Percentiles rank a stretch among this genome's conserved stretches.
Evolutionary conservation across 1,140 invertebrate genomes (phyloP).

Genomic region (Onthophagus taurus): DNA sequence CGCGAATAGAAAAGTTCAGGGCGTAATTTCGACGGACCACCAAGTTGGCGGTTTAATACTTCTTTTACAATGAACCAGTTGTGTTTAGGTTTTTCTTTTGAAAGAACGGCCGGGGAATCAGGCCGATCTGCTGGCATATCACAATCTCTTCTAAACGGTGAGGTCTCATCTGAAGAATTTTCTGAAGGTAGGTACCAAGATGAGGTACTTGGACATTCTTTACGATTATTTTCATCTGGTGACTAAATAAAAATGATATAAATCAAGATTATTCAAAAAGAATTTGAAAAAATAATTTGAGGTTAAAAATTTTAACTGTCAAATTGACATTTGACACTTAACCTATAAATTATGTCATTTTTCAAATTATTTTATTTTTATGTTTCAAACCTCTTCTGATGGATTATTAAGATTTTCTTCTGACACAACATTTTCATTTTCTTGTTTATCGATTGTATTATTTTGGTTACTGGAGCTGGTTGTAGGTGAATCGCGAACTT

Average conservation of each 20-base stretch:
- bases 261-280: slow-evolving; percentile 5
- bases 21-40: slow-evolving; percentile 40
- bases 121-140: slow-evolving; percentile 38
- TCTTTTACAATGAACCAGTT: slow-evolving; percentile 56
- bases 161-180: slow-evolving; percentile 24
- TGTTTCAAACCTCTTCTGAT: no score
- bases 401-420: slow-evolving; percentile 9
- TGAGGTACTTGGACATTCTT: background rate
- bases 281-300: no score
- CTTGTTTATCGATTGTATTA: background rate
- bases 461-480: no score
- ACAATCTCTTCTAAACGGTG: slow-evolving; percentile 32
- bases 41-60: slow-evolving; percentile 51
- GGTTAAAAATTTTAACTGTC: slow-evolving; percentile 13
- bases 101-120: slow-evolving; percentile 43
- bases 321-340: slow-evolving; percentile 12
- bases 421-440: background rate
- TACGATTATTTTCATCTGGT: background rate
- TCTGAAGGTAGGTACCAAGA: slow-evolving; percentile 2
- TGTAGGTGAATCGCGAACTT: no score
- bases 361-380: slow-evolving; percentile 18
- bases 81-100: slow-evolving; percentile 53
- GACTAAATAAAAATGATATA: background rate
- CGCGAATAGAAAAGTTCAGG: slow-evolving; percentile 54
- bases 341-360: slow-evolving; percentile 18